Evolutionary conservation across 2,888 invertebrate species (phyloP).

Genomic region (Caenorhabditis sp.): DNA sequence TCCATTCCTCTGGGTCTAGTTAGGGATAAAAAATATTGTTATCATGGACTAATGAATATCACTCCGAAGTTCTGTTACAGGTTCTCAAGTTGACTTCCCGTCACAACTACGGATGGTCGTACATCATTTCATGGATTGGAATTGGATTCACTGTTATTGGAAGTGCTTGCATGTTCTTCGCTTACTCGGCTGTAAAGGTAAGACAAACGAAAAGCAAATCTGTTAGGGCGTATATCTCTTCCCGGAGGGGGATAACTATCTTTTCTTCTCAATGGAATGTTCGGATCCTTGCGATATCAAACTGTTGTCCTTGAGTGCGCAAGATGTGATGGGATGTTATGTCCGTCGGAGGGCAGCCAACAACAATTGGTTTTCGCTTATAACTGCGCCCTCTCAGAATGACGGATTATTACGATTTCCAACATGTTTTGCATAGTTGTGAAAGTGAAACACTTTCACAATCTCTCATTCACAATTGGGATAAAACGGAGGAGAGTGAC

Average conservation of each 20-base stretch:
- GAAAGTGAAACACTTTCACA: conserved; percentile 19
- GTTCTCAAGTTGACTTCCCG: conserved; percentile 77
- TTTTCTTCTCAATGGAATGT: conserved; percentile 45
- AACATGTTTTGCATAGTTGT: conserved; percentile 42
- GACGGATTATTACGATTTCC: conserved; percentile 55
- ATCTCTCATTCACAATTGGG: conserved; percentile 38
- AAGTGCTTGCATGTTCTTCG: conserved; percentile 77
- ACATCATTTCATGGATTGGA: conserved; percentile 97
- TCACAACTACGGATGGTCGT: conserved; percentile 93
- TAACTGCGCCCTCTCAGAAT: conserved; percentile 26
- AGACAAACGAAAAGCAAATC: not conserved
- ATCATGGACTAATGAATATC: too few relatives aligned
- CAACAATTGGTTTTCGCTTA: conserved; percentile 53
- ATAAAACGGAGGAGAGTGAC: not conserved
- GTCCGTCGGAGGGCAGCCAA: conserved; percentile 9
- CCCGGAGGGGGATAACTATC: conserved; percentile 40
- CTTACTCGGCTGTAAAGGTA: conserved; percentile 79
- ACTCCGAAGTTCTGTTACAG: conserved; percentile 75
- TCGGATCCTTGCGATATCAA: conserved; percentile 38
- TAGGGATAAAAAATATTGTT: not conserved
- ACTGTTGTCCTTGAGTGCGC: conserved; percentile 53
- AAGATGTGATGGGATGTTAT: too few relatives aligned
- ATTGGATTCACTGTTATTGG: conserved; percentile 91
- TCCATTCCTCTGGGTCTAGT: not conserved
- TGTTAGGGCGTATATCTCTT: conserved; percentile 12